Percentiles rank a stretch among this genome's conserved stretches.
Conservation (phyloP, 2,113 vertebrate species). For the Oryzias melastigma region DNA sequence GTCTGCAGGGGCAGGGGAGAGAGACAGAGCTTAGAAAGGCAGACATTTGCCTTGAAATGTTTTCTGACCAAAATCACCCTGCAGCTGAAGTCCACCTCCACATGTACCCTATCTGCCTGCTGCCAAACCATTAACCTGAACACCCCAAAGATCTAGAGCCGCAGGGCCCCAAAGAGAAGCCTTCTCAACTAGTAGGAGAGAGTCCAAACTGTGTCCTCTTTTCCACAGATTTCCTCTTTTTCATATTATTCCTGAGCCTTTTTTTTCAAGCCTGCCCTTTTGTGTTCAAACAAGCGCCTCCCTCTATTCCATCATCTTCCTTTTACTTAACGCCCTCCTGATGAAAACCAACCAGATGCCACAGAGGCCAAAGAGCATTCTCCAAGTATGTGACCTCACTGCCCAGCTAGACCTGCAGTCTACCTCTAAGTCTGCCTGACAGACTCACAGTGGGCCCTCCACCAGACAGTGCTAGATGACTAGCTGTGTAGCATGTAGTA, state of each 20-base stretch:
- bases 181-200: slow-evolving; percentile 81
- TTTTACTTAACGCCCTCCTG: slow-evolving; percentile 70
- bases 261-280: slow-evolving; percentile 46
- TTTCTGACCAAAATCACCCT: slow-evolving; percentile 34
- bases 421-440: slow-evolving; percentile 91
- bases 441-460: slow-evolving; percentile 85
- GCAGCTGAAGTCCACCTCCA: slow-evolving; percentile 38
- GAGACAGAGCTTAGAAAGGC: slow-evolving; percentile 76
- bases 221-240: slow-evolving; percentile 55
- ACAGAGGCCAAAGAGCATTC: slow-evolving; percentile 99
- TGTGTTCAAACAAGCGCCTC: slow-evolving; percentile 56
- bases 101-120: slow-evolving; percentile 56
- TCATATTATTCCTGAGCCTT: slow-evolving; percentile 44
- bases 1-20: slow-evolving; percentile 87
- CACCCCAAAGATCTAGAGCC: slow-evolving; percentile 74
- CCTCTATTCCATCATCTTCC: slow-evolving; percentile 45
- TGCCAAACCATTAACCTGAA: slow-evolving; percentile 66
- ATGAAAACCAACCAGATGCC: slow-evolving; percentile 68
- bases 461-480: slow-evolving; percentile 82
- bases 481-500: slow-evolving; percentile 89
- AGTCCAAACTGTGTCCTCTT: slow-evolving; percentile 58
- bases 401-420: slow-evolving; percentile 96
- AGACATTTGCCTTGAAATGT: slow-evolving; percentile 36
- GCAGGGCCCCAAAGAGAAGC: slow-evolving; percentile 73
- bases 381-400: slow-evolving; percentile 99